Conservation (phyloP, 64 coral and sea anemone species). For the Montipora sp. region DNA sequence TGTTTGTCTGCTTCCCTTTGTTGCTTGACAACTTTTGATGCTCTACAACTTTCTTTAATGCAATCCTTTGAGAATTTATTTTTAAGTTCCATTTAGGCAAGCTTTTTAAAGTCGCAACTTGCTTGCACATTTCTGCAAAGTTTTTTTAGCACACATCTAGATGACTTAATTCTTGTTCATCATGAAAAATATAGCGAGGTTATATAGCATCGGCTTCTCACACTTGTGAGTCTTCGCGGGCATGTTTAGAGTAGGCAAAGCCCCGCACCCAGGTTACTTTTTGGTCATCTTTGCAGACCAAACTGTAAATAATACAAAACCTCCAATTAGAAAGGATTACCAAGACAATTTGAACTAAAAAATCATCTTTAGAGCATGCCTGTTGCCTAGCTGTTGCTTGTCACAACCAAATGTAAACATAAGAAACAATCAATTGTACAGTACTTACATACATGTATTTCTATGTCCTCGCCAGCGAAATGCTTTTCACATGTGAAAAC, state of each 20-base stretch:
- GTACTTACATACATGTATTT: background rate
- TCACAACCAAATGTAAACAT: too few species aligned
- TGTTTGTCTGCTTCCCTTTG: too few species aligned
- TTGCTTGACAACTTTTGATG: too few species aligned
- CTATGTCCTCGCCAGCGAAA: background rate
- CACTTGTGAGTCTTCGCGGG: background rate
- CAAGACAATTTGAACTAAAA: background rate
- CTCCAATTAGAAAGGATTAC: background rate
- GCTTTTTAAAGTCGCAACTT: too few species aligned
- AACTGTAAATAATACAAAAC: background rate
- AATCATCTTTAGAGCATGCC: background rate
- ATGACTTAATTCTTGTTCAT: too few species aligned
- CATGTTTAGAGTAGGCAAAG: background rate
- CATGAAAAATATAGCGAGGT: too few species aligned
- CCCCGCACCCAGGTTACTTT: background rate
- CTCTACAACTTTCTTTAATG: too few species aligned
- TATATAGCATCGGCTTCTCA: background rate
- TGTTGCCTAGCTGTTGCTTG: too few species aligned
- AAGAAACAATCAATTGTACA: background rate
- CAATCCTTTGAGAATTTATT: too few species aligned
- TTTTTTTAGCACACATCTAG: too few species aligned
- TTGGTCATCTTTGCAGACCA: background rate
- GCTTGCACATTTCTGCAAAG: too few species aligned
- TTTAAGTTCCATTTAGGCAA: too few species aligned
- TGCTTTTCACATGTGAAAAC: background rate